These are phyloP conservation scores for Drosophila repletoides DNA, from an alignment of 1,140 invertebrate genomes.

Conservation along the genomic window DNA sequence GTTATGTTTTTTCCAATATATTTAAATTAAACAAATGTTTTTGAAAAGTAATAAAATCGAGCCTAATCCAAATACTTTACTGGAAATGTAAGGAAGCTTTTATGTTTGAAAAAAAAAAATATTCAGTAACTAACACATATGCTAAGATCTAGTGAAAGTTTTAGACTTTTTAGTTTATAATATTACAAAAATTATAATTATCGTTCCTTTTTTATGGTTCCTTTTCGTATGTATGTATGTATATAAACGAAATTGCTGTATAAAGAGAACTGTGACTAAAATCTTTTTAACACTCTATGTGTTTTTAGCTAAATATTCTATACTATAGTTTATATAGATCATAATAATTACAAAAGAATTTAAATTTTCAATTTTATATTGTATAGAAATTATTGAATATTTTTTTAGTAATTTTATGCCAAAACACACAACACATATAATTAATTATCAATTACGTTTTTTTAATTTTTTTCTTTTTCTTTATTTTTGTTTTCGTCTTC, in stretches of 20 bases:
- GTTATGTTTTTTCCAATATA: too few relatives aligned
- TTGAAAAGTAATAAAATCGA: too few relatives aligned
- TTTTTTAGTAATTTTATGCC: constrained; percentile 6
- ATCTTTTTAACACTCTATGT: constrained; percentile 23
- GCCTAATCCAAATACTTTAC: too few relatives aligned
- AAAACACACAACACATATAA: constrained; percentile 29
- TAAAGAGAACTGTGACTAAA: constrained; percentile 43
- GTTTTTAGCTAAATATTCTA: constrained; percentile 15
- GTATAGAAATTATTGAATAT: constrained; percentile 22
- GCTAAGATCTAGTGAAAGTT: neutral
- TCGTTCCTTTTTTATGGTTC: neutral
- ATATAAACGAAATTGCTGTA: constrained; percentile 24
- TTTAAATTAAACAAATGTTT: too few relatives aligned
- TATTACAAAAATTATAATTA: neutral
- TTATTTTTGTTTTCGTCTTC: constrained; percentile 34
- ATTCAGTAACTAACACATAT: constrained; percentile 17
- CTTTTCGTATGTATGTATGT: constrained; percentile 7
- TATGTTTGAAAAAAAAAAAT: too few relatives aligned
- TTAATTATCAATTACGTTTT: constrained; percentile 20
- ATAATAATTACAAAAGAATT: neutral
- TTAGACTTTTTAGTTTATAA: neutral
- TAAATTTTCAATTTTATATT: constrained; percentile 1
- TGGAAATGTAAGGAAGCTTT: too few relatives aligned
- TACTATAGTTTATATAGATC: constrained; percentile 9
- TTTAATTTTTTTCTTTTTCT: constrained; percentile 31